Evolutionary conservation across 1,140 invertebrate genomes (phyloP).

Genomic region (Danaus melanippus): DNA sequence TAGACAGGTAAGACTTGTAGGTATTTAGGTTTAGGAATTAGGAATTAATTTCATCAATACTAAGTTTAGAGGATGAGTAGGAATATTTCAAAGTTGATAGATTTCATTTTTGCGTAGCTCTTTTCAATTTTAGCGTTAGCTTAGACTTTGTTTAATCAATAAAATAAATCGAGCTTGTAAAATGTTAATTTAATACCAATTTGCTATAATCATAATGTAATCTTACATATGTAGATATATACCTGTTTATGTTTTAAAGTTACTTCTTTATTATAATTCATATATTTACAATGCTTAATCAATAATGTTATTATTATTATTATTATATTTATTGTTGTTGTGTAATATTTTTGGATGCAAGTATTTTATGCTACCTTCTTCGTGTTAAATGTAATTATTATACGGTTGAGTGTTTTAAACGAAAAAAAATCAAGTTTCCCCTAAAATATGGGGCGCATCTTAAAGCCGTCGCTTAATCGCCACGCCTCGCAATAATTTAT

Average conservation of each 20-base stretch:
- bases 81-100: slow-evolving; percentile 44
- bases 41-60: slow-evolving; percentile 53
- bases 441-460: slow-evolving; percentile 24
- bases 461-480: slow-evolving; percentile 39
- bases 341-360: slow-evolving; percentile 68
- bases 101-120: slow-evolving; percentile 52
- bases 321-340: slow-evolving; percentile 64
- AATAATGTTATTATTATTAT: slow-evolving; percentile 63
- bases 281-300: slow-evolving; percentile 69
- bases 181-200: slow-evolving; percentile 65
- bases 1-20: slow-evolving; percentile 51
- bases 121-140: slow-evolving; percentile 49
- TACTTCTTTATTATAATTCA: slow-evolving; percentile 65
- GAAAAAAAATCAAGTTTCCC: slow-evolving; percentile 22
- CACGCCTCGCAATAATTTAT: slow-evolving; percentile 57
- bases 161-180: slow-evolving; percentile 65
- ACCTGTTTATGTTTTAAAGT: slow-evolving; percentile 59
- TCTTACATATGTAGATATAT: slow-evolving; percentile 42
- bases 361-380: slow-evolving; percentile 59
- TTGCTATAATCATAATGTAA: slow-evolving; percentile 58
- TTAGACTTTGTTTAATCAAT: slow-evolving; percentile 52
- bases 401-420: slow-evolving; percentile 40
- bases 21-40: slow-evolving; percentile 26
- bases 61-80: slow-evolving; percentile 71
- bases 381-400: slow-evolving; percentile 52